These are phyloP conservation scores for Drosophila subsilvestris DNA, from an alignment of 2,888 invertebrate species.

Conservation along the genomic window DNA sequence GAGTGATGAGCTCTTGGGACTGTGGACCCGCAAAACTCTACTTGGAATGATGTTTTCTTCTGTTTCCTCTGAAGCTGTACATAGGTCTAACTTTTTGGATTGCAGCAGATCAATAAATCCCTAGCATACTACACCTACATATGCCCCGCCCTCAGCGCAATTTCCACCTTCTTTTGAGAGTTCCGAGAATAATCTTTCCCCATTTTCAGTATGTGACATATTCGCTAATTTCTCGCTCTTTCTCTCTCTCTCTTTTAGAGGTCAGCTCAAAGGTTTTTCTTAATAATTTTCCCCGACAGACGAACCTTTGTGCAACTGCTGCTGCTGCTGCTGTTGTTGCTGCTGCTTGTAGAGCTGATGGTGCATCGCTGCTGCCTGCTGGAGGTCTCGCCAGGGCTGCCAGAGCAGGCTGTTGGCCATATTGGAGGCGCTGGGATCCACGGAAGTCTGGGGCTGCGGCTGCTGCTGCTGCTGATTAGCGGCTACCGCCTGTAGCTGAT, in stretches of 20 bases:
- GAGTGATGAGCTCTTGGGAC: not conserved
- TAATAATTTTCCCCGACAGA: constrained; percentile 8
- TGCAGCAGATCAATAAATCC: too few species aligned
- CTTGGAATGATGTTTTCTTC: too few species aligned
- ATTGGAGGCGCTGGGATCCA: constrained; percentile 67
- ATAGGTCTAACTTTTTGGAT: too few species aligned
- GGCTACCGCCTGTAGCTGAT: constrained; percentile 38
- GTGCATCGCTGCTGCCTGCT: constrained; percentile 81
- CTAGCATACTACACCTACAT: too few species aligned
- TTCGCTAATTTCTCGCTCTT: not conserved
- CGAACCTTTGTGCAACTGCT: constrained; percentile 76
- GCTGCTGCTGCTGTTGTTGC: constrained; percentile 69
- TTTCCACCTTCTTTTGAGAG: not conserved
- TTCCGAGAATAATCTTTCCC: constrained; percentile 4
- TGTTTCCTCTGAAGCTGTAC: not conserved
- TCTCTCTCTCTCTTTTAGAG: not conserved
- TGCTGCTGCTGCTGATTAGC: constrained; percentile 44
- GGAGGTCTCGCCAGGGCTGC: constrained; percentile 83
- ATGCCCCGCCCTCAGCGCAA: not conserved
- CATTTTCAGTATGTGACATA: constrained; percentile 10
- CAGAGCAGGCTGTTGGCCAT: constrained; percentile 82
- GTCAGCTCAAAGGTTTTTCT: constrained; percentile 12
- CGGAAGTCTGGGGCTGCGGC: constrained; percentile 46
- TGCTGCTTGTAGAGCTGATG: constrained; percentile 81
- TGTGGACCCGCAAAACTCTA: too few species aligned